These are phyloP conservation scores for Penelope pileata DNA, from an alignment of 2,113 vertebrate genomes.

Conservation along the genomic window DNA sequence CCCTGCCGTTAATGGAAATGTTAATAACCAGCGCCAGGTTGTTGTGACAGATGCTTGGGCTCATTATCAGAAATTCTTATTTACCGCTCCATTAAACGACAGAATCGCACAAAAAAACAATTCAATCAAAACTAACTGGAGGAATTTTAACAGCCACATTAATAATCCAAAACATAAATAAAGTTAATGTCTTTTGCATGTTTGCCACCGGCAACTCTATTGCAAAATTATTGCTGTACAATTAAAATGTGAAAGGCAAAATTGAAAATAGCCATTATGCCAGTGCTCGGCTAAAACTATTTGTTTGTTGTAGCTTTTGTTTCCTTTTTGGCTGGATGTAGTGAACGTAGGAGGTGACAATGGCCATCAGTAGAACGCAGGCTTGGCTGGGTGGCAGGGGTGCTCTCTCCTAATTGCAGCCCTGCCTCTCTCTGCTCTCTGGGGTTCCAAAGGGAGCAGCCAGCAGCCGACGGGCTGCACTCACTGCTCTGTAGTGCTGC, in stretches of 20 bases:
- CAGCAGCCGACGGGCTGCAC: background rate
- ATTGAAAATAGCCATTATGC: conserved; percentile 41
- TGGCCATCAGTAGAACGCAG: background rate
- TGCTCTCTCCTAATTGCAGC: background rate
- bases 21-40: conserved; percentile 87
- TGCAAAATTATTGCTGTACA: conserved; percentile 68
- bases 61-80: conserved; percentile 91
- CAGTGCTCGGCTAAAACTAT: background rate
- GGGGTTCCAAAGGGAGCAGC: background rate
- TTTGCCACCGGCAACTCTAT: conserved; percentile 72
- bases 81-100: conserved; percentile 91
- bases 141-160: conserved; percentile 82
- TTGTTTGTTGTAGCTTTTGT: background rate
- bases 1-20: conserved; percentile 86
- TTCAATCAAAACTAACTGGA: conserved; percentile 85
- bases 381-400: background rate
- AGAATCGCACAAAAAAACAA: conserved; percentile 80
- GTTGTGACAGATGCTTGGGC: conserved; percentile 85
- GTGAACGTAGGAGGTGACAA: background rate
- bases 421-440: fast-evolving
- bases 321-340: background rate
- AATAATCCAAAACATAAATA: conserved; percentile 84
- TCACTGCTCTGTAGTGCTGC: fast-evolving
- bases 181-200: conserved; percentile 78
- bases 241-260: conserved; percentile 71